Percentiles rank a stretch among this genome's conserved stretches.
Evolutionary conservation across 2,888 invertebrate species (phyloP).

Genomic region (Brachyptera putata): DNA sequence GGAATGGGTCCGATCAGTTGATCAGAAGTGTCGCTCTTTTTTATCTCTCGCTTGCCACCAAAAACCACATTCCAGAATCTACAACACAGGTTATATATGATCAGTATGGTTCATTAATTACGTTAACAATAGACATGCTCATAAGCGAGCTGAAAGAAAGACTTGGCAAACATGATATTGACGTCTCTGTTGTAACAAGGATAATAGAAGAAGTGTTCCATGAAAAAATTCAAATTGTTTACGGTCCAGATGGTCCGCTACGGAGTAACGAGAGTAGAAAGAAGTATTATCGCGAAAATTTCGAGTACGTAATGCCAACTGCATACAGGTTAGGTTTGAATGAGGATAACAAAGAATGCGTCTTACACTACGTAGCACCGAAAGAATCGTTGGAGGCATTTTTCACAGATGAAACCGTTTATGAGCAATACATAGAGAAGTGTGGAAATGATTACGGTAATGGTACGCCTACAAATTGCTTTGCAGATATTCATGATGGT

Average conservation of each 20-base stretch:
- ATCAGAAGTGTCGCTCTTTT: not conserved
- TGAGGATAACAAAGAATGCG: not conserved
- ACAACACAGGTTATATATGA: not conserved
- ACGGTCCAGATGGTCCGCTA: not conserved
- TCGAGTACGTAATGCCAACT: constrained; percentile 2
- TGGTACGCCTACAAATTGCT: not conserved
- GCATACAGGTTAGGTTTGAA: not conserved
- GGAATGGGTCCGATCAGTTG: not conserved
- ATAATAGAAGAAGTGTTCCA: not conserved
- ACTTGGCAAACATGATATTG: not conserved
- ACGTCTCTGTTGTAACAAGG: not conserved
- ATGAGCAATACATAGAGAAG: not conserved
- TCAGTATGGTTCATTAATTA: not conserved
- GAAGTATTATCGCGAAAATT: constrained; percentile 3
- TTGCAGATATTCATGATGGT: not conserved
- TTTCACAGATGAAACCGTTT: not conserved
- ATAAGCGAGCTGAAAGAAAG: not conserved
- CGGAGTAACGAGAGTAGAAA: constrained; percentile 1
- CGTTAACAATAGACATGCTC: not conserved
- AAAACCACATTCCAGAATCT: constrained; percentile 3
- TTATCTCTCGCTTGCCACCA: not conserved
- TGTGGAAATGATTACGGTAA: not conserved
- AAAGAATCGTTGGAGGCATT: not conserved
- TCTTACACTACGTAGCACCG: constrained; percentile 13
- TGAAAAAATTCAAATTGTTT: not conserved